Evolutionary conservation across 2,113 vertebrate species (phyloP), one percentile per base, ranked within the genome.

Genomic region (Hucho hucho): DNA sequence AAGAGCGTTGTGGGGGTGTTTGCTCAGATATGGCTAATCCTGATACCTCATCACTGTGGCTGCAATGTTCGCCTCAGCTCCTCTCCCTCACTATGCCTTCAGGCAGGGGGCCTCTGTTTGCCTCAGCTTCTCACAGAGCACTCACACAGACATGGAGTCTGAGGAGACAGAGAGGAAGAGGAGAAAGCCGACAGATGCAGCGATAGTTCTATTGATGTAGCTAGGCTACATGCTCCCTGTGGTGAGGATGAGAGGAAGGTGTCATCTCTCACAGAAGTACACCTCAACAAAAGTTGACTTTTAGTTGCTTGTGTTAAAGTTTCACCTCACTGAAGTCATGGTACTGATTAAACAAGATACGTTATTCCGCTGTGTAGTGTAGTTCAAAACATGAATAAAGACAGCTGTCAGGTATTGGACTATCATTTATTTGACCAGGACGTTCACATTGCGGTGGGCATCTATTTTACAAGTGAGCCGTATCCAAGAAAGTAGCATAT

Each of bases 21-120:
- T 78, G 82, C 79, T 78, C 79, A 90, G 83, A 89, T 82, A 89
- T 73, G 64, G 83, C 76, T 87, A 87, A 92, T 91, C 88, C 81
- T 86, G 78, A 87, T 86, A 88, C 85, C 87, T 88, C 85, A 78
- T 80, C 67, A 24, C 29, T 4, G 78, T 76, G 80, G 49, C 75
- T 74, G 58, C 59, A 24, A 37, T 2, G 24, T 63, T 11, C 37
- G 74, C 11, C 53, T 18, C 53, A 20, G 53, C 16, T n/a, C 6
- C 58, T 7, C 20, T 61, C 63, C 63, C 11, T 28, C 63, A 13
- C 63, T 26, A 12, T 24, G 58, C 6, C n/a, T 22, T 20, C 58
- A 61, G 58, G 58, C 58, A 20, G 58, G 58, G 16, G 7, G 58
- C 58, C 56, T 59, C 56, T 49, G 47, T 49, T 49, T 2, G 46